Evolutionary conservation across 2,888 invertebrate species (phyloP), one percentile per base, ranked within the genome.

Genomic region (Rhorus exstirpatorius): DNA sequence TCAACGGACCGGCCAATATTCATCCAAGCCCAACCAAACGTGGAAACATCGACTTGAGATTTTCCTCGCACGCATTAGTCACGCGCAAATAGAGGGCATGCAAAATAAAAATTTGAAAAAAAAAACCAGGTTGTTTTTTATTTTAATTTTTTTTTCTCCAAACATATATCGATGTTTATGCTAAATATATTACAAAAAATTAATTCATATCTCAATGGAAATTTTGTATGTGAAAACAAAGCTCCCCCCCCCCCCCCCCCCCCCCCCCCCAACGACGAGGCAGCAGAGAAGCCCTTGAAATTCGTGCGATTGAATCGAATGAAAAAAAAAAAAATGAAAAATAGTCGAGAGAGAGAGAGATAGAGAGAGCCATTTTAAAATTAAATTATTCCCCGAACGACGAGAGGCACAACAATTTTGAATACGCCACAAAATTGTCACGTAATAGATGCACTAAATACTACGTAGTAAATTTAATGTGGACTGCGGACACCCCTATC

Each of bases 1-100:
- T 46, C 70, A 55, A 81, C 68, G 70, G 70, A 58, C 58, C 46
- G 67, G 24, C 46, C 70, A 26, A 70, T 70, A 55, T 70, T 49
- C 68, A 21, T 21, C 68, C 24, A 41, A 70, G 53, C n/a, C 68
- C 31, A 75, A 55, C 58, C 49, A 24, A 26, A 58, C 58, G 76
- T 49, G 51, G 44, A 70, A 70, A 70, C 55, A 55, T 55, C 55
- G 41, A 58, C 46, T 55, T 41, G 41, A 70, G 67, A 67, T 46
- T 58, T 46, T 46, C 55, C 53, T 70, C 38, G 68, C 24, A n/a
- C n/a, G n/a, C n/a, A n/a, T n/a, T n/a, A n/a, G n/a, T n/a, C n/a
- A n/a, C n/a, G n/a, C n/a, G n/a, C n/a, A n/a, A n/a, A n/a, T n/a
- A n/a, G n/a, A n/a, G n/a, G n/a, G n/a, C n/a, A n/a, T n/a, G n/a